phyloP scores from a whole-genome alignment of 2,113 vertebrate genomes.

The Athene cunicularia region DNA sequence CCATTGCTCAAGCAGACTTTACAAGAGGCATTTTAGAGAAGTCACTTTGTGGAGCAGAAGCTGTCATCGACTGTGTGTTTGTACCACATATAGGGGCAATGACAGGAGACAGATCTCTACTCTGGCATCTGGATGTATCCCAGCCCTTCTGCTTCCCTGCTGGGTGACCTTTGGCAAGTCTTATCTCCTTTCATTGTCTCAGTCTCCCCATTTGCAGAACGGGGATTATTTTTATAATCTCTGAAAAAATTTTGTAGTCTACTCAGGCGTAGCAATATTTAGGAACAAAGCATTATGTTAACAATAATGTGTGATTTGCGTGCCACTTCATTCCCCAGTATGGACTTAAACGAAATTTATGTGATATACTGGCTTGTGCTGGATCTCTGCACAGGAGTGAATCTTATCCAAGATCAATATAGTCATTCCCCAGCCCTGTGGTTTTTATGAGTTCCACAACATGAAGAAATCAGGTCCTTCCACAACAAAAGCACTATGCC shows the following conservation, averaged over 20 bases:
- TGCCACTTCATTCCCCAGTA: neutral
- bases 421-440: constrained; percentile 1
- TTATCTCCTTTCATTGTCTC: neutral
- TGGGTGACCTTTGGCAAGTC: neutral
- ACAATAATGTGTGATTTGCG: neutral
- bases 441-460: neutral
- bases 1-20: neutral
- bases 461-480: neutral
- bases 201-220: neutral
- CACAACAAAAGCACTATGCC: neutral
- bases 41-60: neutral
- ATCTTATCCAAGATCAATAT: neutral
- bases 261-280: neutral
- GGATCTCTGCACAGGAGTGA: constrained; percentile 57
- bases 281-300: neutral
- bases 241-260: neutral
- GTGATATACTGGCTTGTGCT: constrained; percentile 37
- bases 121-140: neutral
- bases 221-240: neutral
- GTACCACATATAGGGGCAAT: accelerated
- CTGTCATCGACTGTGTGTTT: accelerated
- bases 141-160: neutral
- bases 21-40: neutral
- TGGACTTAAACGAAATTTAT: neutral
- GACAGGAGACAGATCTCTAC: neutral